These are phyloP conservation scores for Boulengeromyrus knoepffleri DNA, from an alignment of 2,113 vertebrate genomes.

Conservation along the genomic window DNA sequence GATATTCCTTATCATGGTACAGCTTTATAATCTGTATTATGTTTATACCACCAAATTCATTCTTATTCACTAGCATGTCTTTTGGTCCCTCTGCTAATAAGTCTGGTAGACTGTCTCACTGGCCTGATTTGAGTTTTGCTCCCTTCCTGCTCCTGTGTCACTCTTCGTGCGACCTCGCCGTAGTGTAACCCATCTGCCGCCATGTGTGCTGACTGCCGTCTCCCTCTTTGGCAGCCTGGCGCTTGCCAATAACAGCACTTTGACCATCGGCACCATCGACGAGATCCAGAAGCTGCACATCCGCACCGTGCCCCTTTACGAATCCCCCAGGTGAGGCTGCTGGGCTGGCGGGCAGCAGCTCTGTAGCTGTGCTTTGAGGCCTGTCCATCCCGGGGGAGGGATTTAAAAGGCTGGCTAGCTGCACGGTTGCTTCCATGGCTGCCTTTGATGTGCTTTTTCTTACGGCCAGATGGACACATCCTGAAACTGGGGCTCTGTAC, in stretches of 20 bases:
- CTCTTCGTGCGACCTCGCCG: background rate
- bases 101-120: background rate
- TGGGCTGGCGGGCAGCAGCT: background rate
- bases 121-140: background rate
- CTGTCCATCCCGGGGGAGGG: background rate
- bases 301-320: conserved; percentile 89
- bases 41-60: background rate
- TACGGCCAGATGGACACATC: background rate
- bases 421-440: background rate
- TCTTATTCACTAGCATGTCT: background rate
- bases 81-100: background rate
- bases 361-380: background rate
- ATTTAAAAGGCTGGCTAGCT: background rate
- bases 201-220: background rate
- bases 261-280: conserved; percentile 95
- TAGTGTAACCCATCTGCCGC: background rate
- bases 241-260: conserved; percentile 94
- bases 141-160: background rate
- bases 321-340: conserved; percentile 81
- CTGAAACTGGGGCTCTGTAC: background rate
- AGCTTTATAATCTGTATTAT: background rate
- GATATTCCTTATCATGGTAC: background rate
- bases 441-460: background rate
- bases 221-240: conserved; percentile 65
- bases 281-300: conserved; percentile 99